A percentile compares a stretch with the other conserved stretches of the same genome.
These are phyloP conservation scores for Anguilla rostrata DNA, from an alignment of 2,113 vertebrate species.

Conservation along the genomic window DNA sequence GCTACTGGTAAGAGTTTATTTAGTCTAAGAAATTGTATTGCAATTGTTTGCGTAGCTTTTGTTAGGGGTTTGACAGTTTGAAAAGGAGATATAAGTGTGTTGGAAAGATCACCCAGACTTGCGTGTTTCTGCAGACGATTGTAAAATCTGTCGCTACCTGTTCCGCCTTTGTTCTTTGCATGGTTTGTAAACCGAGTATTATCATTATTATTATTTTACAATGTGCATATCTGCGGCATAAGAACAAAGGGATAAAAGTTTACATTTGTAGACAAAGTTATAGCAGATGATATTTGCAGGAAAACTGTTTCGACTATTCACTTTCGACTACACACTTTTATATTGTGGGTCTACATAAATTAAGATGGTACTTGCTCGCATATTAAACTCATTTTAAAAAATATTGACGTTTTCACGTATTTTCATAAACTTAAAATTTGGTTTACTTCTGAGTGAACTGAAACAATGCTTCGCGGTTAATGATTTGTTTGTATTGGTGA, in stretches of 20 bases:
- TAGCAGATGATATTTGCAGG: background rate
- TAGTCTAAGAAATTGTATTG: background rate
- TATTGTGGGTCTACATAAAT: background rate
- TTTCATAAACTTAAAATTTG: background rate
- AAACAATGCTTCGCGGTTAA: background rate
- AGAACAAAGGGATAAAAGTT: background rate
- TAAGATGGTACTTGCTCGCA: background rate
- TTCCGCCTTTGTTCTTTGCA: background rate
- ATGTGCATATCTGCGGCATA: background rate
- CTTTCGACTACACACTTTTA: background rate
- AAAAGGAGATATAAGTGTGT: background rate
- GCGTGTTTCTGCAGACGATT: background rate
- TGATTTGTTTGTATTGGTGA: background rate
- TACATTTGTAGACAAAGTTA: background rate
- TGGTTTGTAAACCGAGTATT: no score
- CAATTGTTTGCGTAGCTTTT: background rate
- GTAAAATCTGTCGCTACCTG: background rate
- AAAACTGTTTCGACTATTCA: background rate
- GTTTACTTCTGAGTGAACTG: background rate
- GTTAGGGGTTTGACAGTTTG: background rate
- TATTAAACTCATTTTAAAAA: background rate
- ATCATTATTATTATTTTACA: background rate
- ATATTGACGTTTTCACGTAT: background rate
- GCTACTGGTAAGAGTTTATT: background rate
- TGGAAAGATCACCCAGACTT: background rate